Conservation (phyloP, 2,888 invertebrate genomes). For the Dryadula phaetusa region DNA sequence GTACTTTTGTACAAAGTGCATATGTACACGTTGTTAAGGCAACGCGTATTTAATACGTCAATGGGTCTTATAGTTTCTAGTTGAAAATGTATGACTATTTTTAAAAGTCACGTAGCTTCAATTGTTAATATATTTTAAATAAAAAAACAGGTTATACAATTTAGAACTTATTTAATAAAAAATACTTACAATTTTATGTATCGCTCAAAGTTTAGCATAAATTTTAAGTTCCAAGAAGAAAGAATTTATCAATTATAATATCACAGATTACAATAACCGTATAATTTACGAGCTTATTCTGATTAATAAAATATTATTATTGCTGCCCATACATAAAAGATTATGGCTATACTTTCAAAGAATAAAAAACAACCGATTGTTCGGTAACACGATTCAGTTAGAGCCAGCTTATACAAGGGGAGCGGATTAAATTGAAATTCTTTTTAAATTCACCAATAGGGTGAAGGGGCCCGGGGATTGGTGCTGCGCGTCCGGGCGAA, state of each 20-base stretch:
- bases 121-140: too few species aligned
- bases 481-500: slow-evolving; percentile 71
- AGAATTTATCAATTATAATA: neutral
- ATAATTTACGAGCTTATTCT: slow-evolving; percentile 26
- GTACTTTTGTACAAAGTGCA: too few species aligned
- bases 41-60: too few species aligned
- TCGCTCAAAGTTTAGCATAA: neutral
- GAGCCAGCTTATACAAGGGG: slow-evolving; percentile 69
- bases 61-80: too few species aligned
- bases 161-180: too few species aligned
- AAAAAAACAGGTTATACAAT: too few species aligned
- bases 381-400: slow-evolving; percentile 50
- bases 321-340: slow-evolving; percentile 30
- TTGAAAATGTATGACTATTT: too few species aligned
- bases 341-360: slow-evolving; percentile 25
- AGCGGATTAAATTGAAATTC: slow-evolving; percentile 80
- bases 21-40: too few species aligned
- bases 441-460: slow-evolving; percentile 81
- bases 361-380: slow-evolving; percentile 48
- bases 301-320: slow-evolving; percentile 34
- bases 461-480: slow-evolving; percentile 77
- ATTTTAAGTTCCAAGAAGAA: neutral
- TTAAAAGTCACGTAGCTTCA: too few species aligned
- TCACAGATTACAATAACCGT: slow-evolving; percentile 17
- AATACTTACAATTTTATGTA: neutral